These are phyloP conservation scores for Dendrolimus pini DNA, from an alignment of 2,888 invertebrate genomes.

Conservation along the genomic window DNA sequence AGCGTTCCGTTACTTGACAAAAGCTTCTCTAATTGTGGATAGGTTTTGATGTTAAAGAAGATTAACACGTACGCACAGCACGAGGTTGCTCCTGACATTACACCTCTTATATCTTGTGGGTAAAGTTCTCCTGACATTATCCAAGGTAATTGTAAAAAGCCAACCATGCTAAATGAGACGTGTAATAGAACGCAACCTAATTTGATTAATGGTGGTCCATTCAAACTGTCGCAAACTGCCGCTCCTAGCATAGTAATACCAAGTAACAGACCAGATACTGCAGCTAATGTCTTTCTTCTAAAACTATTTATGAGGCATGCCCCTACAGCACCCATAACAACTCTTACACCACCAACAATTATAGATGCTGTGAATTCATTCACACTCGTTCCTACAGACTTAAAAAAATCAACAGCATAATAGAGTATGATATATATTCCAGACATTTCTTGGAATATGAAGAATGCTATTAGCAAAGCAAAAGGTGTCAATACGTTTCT, in stretches of 20 bases:
- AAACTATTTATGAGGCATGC: conserved; percentile 80
- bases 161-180: conserved; percentile 84
- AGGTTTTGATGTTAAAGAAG: conserved; percentile 83
- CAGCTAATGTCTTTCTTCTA: conserved; percentile 78
- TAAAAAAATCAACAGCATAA: conserved; percentile 83
- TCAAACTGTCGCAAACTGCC: conserved; percentile 73
- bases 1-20: conserved; percentile 79
- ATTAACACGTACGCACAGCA: conserved; percentile 83
- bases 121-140: conserved; percentile 85
- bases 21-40: conserved; percentile 76
- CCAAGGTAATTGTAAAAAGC: conserved; percentile 85
- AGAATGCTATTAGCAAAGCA: conserved; percentile 78
- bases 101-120: conserved; percentile 80
- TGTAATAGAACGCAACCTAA: conserved; percentile 80
- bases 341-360: conserved; percentile 80
- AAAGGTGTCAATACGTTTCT: conserved; percentile 82
- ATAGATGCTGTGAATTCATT: conserved; percentile 83
- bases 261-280: conserved; percentile 80
- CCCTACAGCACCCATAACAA: conserved; percentile 81
- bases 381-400: conserved; percentile 79
- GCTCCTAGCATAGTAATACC: conserved; percentile 80
- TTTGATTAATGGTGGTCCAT: conserved; percentile 64
- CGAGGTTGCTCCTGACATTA: conserved; percentile 82
- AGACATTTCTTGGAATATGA: conserved; percentile 82
- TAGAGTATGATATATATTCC: conserved; percentile 85